A percentile compares a stretch with the other conserved stretches of the same genome.
phyloP scores from a whole-genome alignment of 2,797 vertebrate genomes.

The Danio aesculapii region DNA sequence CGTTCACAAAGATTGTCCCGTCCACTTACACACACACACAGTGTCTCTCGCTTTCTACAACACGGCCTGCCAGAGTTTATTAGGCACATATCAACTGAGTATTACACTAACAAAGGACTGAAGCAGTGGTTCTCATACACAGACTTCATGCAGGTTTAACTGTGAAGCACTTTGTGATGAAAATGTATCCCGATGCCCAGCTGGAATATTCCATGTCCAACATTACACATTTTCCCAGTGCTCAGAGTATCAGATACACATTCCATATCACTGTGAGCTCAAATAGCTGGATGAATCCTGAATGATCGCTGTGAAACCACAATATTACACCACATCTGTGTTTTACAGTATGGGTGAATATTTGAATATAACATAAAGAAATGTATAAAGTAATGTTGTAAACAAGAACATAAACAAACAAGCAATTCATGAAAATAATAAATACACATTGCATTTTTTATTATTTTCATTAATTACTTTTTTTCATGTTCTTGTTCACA shows the following conservation, averaged over 20 bases:
- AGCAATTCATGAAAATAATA: not conserved
- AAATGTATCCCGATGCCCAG: slow-evolving; percentile 16
- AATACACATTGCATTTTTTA: not conserved
- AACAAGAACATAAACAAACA: not conserved
- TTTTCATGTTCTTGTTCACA: not conserved
- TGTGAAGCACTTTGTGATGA: slow-evolving; percentile 19
- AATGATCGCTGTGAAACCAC: slow-evolving; percentile 6
- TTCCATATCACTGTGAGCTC: slow-evolving; percentile 23
- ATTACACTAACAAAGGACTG: not conserved
- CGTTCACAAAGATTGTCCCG: slow-evolving; percentile 79
- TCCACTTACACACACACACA: slow-evolving; percentile 72
- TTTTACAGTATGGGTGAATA: not conserved
- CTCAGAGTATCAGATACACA: slow-evolving; percentile 22
- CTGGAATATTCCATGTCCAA: slow-evolving; percentile 36
- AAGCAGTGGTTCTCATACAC: not conserved
- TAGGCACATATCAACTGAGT: slow-evolving; percentile 6
- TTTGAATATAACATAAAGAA: too few species aligned
- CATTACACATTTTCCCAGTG: slow-evolving; percentile 46
- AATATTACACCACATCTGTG: not conserved
- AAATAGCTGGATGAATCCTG: not conserved
- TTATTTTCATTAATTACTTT: not conserved
- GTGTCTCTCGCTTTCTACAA: slow-evolving; percentile 18
- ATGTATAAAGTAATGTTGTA: not conserved
- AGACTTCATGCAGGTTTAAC: slow-evolving; percentile 4
- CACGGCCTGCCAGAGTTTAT: slow-evolving; percentile 13